A percentile compares a stretch with the other conserved stretches of the same genome.
Evolutionary conservation across 2,797 vertebrate species (phyloP).

Genomic region (Caiman crocodilus): DNA sequence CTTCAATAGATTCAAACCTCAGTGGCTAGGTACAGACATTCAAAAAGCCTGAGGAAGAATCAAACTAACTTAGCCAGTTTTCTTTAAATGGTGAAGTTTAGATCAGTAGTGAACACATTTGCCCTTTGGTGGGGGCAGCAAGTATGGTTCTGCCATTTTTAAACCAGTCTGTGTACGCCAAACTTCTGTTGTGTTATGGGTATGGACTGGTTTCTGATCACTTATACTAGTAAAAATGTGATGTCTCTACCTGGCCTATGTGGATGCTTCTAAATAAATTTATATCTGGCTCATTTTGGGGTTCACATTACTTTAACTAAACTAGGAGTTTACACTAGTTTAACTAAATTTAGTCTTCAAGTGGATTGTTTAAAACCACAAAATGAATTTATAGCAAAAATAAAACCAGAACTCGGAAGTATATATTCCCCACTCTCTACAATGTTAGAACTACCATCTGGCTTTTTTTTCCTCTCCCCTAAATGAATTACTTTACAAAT

Average conservation of each 20-base stretch:
- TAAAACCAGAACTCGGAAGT: not conserved
- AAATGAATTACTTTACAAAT: not conserved
- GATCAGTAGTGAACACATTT: no score
- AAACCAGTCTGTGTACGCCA: no score
- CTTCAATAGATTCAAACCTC: not conserved
- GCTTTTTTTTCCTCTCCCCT: not conserved
- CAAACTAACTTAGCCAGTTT: no score
- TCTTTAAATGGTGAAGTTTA: no score
- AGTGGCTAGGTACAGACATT: no score
- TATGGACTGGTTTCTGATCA: no score
- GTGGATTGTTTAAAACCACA: fast-evolving
- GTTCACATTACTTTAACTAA: not conserved
- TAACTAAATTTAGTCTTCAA: not conserved
- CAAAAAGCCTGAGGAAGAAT: no score
- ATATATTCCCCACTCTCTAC: not conserved
- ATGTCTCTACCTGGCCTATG: no score
- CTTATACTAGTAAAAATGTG: no score
- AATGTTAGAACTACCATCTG: fast-evolving
- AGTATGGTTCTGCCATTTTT: no score
- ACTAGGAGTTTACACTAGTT: not conserved
- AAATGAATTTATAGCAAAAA: fast-evolving
- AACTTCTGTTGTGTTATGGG: no score
- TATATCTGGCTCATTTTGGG: not conserved
- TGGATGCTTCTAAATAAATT: not conserved
- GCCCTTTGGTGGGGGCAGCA: no score